These are phyloP conservation scores for Catharus bicknelli DNA, from an alignment of 2,113 vertebrate species.

Conservation along the genomic window DNA sequence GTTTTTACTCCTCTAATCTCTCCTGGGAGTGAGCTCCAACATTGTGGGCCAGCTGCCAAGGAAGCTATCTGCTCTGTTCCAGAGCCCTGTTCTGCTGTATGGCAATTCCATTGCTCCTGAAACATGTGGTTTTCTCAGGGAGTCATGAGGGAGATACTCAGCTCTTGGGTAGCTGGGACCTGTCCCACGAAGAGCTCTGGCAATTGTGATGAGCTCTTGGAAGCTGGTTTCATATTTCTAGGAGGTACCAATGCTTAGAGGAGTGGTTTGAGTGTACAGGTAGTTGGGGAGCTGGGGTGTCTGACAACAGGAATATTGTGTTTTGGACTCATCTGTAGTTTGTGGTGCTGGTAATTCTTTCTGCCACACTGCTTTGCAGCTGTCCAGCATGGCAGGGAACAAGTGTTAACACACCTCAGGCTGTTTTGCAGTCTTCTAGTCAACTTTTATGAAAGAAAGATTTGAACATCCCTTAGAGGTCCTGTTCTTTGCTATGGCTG, in stretches of 20 bases:
- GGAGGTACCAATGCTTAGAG: not conserved
- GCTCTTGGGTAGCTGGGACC: not conserved
- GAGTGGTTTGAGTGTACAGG: not conserved
- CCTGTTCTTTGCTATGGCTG: not conserved
- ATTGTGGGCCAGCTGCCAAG: slow-evolving; percentile 1
- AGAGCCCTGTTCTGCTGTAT: not conserved
- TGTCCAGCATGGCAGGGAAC: not conserved
- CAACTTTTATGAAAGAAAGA: not conserved
- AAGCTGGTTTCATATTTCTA: not conserved
- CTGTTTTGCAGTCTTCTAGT: not conserved
- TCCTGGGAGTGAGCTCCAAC: slow-evolving; percentile 17
- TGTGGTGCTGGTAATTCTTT: not conserved
- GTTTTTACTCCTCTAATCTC: slow-evolving; percentile 31
- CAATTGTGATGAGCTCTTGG: not conserved
- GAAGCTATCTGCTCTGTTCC: slow-evolving; percentile 47
- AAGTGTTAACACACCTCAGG: not conserved
- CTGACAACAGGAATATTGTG: not conserved
- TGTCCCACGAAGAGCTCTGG: not conserved
- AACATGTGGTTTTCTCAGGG: not conserved
- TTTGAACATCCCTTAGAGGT: not conserved
- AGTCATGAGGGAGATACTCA: not conserved
- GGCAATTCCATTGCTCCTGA: not conserved
- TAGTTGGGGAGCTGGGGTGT: not conserved
- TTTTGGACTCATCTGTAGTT: not conserved
- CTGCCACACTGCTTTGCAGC: not conserved